phyloP scores from a whole-genome alignment of 2,888 invertebrate genomes.

The Lumbricus terrestris region DNA sequence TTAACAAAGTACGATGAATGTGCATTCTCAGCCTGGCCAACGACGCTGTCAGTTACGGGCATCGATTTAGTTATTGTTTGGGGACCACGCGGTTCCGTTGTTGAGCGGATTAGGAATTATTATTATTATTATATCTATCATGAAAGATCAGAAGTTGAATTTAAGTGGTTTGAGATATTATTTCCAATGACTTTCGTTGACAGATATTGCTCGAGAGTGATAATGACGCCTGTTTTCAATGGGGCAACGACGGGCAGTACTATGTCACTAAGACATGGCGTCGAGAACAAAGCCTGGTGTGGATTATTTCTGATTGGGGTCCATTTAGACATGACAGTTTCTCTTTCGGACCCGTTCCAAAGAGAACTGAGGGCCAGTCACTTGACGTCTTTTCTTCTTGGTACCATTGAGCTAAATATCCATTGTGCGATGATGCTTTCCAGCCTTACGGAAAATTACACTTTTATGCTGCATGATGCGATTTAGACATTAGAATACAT shows the following conservation, averaged over 20 bases:
- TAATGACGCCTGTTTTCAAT: neutral
- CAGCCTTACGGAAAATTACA: neutral
- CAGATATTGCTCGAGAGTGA: too few relatives aligned
- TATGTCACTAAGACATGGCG: neutral
- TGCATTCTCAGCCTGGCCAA: neutral
- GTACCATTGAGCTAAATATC: neutral
- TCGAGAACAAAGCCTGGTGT: neutral
- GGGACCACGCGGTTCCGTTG: too few relatives aligned
- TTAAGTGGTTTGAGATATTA: neutral
- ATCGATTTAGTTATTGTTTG: neutral
- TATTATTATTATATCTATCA: too few relatives aligned
- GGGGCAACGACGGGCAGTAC: neutral
- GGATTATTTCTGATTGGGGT: neutral
- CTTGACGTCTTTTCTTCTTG: neutral
- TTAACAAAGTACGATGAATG: neutral
- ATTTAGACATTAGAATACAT: neutral
- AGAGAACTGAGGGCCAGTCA: neutral
- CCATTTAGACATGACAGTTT: neutral
- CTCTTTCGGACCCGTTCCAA: neutral
- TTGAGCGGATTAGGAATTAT: neutral
- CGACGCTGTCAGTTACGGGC: neutral
- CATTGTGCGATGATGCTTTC: neutral
- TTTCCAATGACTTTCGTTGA: neutral
- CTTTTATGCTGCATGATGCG: neutral
- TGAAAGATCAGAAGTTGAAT: neutral